Evolutionary conservation across 2,113 vertebrate genomes (phyloP), one percentile per base, ranked within the genome.

Genomic region (Gallinago jamesoni): DNA sequence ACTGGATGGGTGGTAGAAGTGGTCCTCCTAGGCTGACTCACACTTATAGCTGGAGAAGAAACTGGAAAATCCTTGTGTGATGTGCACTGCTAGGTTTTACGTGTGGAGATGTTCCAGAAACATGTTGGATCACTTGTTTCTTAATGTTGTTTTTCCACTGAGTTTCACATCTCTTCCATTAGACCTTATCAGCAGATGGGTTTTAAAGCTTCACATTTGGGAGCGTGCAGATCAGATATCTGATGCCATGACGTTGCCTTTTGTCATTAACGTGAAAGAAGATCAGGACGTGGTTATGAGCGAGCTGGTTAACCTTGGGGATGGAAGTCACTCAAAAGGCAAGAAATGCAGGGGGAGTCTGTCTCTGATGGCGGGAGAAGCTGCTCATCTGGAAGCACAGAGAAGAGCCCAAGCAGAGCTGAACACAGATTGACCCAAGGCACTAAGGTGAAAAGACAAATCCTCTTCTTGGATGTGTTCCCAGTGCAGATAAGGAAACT

Each of bases 361-460:
- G 1, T 39, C 53, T 62, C 48, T 64, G 82, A 52, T 15, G 9
- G 0, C 7, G 12, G 37, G 21, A 84, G 57, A 68, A 91, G 62
- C 78, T 79, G 77, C 84, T 95, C 43, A 2, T 60, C 47, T 87
- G 60, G 56, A 57, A 68, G 5, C 0, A 1, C 0, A 2, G 82
- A 63, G 39, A 64, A 79, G 82, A 90, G 83, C 48, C 39, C 2
- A 4, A 62, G 57, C 75, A 73, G 66, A 76, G 67, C 57, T 79
- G 70, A 93, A 75, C 48, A 79, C 39, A 83, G 88, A 73, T 92
- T 97, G 94, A 96, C 89, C 90, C 60, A 75, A 87, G 87, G 25
- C 73, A 68, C 84, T 50, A 50, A 81, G 87, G 87, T 93, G 79
- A 90, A 83, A 94, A 92, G 85, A 35, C 88, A 94, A 93, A 97